Conservation (phyloP, 1,140 invertebrate species). For the Apis laboriosa region DNA sequence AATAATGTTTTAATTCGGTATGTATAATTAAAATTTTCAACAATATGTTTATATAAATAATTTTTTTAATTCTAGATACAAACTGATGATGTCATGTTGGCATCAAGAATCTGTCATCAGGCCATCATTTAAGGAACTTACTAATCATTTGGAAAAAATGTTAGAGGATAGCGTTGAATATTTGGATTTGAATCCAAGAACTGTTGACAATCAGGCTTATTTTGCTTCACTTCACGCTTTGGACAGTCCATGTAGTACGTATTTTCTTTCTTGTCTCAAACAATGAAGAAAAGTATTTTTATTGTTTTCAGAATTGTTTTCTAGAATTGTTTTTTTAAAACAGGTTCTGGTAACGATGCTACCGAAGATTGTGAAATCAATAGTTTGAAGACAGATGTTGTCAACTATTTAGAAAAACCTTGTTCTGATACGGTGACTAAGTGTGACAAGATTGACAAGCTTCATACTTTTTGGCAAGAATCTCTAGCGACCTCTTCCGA, state of each 20-base stretch:
- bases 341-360: conserved; percentile 51
- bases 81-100: conserved; percentile 92
- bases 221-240: conserved; percentile 75
- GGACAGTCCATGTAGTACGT: conserved; percentile 71
- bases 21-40: no score
- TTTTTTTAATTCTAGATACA: conserved; percentile 82
- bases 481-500: conserved; percentile 64
- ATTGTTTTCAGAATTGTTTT: not conserved
- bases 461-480: conserved; percentile 75
- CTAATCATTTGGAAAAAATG: conserved; percentile 84
- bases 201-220: conserved; percentile 84
- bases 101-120: conserved; percentile 86
- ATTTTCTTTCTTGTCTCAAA: not conserved
- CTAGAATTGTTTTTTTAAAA: not conserved
- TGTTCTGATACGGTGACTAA: conserved; percentile 73
- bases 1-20: no score
- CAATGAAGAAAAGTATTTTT: not conserved
- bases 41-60: no score
- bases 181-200: conserved; percentile 84
- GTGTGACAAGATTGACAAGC: conserved; percentile 79
- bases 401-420: conserved; percentile 77
- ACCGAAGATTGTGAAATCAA: not conserved
- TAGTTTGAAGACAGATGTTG: conserved; percentile 62
- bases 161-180: conserved; percentile 88
- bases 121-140: conserved; percentile 88